phyloP scores from a whole-genome alignment of 2,888 invertebrate species.

The Drosophila niveifrons region DNA sequence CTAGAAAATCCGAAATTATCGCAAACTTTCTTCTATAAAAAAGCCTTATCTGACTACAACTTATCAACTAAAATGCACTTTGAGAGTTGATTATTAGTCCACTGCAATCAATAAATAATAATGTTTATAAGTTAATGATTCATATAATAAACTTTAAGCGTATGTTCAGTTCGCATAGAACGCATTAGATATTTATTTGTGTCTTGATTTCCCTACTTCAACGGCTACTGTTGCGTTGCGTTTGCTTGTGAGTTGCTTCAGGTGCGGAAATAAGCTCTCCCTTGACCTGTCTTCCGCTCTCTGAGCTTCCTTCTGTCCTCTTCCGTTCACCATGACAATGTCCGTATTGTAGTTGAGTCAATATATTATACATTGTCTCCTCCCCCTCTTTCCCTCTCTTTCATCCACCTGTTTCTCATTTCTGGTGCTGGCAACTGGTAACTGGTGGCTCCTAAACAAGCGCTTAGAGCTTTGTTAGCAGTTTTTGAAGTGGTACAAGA shows the following conservation, averaged over 20 bases:
- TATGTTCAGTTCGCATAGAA: constrained; percentile 19
- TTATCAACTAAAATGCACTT: too few relatives aligned
- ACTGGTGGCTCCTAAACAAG: constrained; percentile 68
- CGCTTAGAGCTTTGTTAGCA: constrained; percentile 79
- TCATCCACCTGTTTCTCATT: constrained; percentile 36
- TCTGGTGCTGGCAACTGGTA: constrained; percentile 16
- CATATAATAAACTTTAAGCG: not conserved
- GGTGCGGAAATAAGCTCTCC: constrained; percentile 79
- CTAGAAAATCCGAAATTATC: too few relatives aligned
- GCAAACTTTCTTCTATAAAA: too few relatives aligned
- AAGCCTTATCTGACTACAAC: too few relatives aligned
- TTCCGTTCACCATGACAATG: constrained; percentile 75
- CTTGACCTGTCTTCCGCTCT: constrained; percentile 73
- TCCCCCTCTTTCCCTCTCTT: constrained; percentile 25
- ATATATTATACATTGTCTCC: constrained; percentile 75
- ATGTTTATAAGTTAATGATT: not conserved
- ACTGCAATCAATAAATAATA: not conserved
- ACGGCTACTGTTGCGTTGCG: constrained; percentile 29
- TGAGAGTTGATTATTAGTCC: too few relatives aligned
- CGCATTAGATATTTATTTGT: constrained; percentile 4
- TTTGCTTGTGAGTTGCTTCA: constrained; percentile 58
- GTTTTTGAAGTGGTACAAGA: constrained; percentile 60
- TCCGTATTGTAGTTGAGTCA: constrained; percentile 78
- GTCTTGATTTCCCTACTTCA: constrained; percentile 41
- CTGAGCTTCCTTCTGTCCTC: constrained; percentile 38